A percentile compares a stretch with the other conserved stretches of the same genome.
These are phyloP conservation scores for Torymus auratus DNA, from an alignment of 2,888 invertebrate genomes.

Conservation along the genomic window DNA sequence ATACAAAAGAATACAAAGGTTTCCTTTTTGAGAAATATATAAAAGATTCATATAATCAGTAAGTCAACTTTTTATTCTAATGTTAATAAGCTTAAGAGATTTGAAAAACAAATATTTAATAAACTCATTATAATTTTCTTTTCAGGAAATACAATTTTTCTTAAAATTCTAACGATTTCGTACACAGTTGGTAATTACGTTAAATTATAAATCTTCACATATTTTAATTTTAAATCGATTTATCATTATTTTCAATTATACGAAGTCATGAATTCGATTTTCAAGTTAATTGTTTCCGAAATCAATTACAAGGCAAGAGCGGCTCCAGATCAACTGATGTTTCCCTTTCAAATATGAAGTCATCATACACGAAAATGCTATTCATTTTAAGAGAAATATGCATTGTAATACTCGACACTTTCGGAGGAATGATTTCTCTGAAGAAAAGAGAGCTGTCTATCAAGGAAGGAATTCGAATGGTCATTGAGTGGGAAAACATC, in stretches of 20 bases:
- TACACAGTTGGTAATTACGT: no score
- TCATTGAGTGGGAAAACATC: slow-evolving; percentile 38
- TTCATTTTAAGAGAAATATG: slow-evolving; percentile 36
- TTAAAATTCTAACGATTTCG: no score
- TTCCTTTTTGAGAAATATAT: background rate
- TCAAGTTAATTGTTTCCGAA: background rate
- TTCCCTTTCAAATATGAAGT: slow-evolving; percentile 31
- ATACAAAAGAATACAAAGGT: slow-evolving; percentile 14
- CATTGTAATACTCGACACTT: slow-evolving; percentile 45
- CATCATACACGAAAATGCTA: slow-evolving; percentile 37
- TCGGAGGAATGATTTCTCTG: slow-evolving; percentile 32
- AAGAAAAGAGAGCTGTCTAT: slow-evolving; percentile 26
- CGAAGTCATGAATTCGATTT: slow-evolving; percentile 20
- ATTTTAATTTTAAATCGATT: background rate
- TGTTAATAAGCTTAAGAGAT: no score
- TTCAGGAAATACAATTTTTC: no score
- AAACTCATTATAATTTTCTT: no score
- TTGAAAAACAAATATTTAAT: no score
- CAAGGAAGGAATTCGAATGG: slow-evolving; percentile 38
- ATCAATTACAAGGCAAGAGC: slow-evolving; percentile 3
- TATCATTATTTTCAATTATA: background rate
- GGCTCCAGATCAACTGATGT: background rate
- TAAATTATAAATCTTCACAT: no score
- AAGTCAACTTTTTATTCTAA: slow-evolving; percentile 8
- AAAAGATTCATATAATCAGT: background rate